phyloP scores from a whole-genome alignment of 2,888 invertebrate species.

The Dusona sp. region DNA sequence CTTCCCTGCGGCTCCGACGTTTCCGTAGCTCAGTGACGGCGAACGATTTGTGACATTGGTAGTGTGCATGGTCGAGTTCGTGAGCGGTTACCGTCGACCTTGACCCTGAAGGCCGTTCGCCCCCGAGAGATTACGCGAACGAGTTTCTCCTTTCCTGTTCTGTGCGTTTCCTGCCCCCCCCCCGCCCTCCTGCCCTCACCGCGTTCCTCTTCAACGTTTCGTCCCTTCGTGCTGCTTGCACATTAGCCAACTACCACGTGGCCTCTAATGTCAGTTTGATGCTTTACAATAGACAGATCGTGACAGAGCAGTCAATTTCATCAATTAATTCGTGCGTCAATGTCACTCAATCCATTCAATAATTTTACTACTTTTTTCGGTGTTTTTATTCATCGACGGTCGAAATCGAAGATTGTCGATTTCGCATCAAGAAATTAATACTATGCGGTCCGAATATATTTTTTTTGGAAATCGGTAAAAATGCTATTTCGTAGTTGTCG shows the following conservation, averaged over 20 bases:
- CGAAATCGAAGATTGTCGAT: background rate
- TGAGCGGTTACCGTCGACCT: slow-evolving; percentile 47
- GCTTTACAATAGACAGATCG: background rate
- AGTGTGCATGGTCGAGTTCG: slow-evolving; percentile 26
- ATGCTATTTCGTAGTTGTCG: background rate
- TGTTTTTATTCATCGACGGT: background rate
- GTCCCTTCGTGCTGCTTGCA: slow-evolving; percentile 18
- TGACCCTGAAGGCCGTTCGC: slow-evolving; percentile 68
- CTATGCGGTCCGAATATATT: too few relatives aligned
- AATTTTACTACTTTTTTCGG: background rate
- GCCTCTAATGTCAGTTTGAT: slow-evolving; percentile 25
- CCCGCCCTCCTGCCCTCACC: background rate
- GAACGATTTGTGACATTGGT: slow-evolving; percentile 57
- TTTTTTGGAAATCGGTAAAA: background rate
- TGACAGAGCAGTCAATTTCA: background rate
- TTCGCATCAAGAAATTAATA: background rate
- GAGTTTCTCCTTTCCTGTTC: slow-evolving; percentile 67
- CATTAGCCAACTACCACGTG: slow-evolving; percentile 34
- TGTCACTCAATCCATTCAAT: background rate
- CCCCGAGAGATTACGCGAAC: slow-evolving; percentile 63
- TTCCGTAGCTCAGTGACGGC: slow-evolving; percentile 28
- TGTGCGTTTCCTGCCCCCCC: slow-evolving; percentile 58
- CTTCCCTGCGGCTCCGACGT: slow-evolving; percentile 1
- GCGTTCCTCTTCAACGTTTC: background rate
- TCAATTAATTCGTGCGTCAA: background rate